Evolutionary conservation across 2,113 vertebrate species (phyloP), one percentile per base, ranked within the genome.

Genomic region (Riparia riparia): DNA sequence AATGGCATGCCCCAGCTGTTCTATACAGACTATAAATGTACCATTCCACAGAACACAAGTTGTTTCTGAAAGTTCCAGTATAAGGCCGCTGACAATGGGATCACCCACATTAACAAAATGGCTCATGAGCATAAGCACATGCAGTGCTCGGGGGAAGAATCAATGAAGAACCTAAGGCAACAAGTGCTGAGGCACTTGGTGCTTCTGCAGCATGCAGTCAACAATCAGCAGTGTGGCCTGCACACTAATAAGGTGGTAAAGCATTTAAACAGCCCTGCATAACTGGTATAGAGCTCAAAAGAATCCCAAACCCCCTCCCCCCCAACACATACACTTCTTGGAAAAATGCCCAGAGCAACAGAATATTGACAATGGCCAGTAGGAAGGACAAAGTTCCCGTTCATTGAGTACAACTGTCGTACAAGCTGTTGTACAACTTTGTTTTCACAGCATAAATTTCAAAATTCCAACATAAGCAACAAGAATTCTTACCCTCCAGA

Each of bases 151-250:
- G 29, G n/a, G 31, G 71, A 37, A 57, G 25, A 12, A 45, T 10
- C 21, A 20, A 1, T 7, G 19, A 57, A 56, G 51, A 58, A 17
- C 19, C 15, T 6, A 20, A 41, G 2, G 22, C 53, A 94, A 28
- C 21, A n/a, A 76, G 44, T 12, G 9, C 28, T n/a, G 22, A 44
- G 44, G 39, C 1, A 0, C n/a, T 42, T 2, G 0, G 2, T 4
- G 5, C 22, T 86, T 47, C 72, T 80, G 42, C 34, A 44, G 49
- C 25, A 7, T 1, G 14, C 32, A 57, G 9, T 17, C 57, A 32
- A 1, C 19, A 47, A 51, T 15, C 44, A 47, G 49, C 3, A 1
- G 12, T 7, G 1, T 12, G 9, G 54, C 16, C 39, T 42, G 60
- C 42, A 24, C 34, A 29, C 65, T 28, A 24, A 11, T 9, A 42